Evolutionary conservation across 2,113 vertebrate genomes (phyloP).

Genomic region (Rattus rattus): DNA sequence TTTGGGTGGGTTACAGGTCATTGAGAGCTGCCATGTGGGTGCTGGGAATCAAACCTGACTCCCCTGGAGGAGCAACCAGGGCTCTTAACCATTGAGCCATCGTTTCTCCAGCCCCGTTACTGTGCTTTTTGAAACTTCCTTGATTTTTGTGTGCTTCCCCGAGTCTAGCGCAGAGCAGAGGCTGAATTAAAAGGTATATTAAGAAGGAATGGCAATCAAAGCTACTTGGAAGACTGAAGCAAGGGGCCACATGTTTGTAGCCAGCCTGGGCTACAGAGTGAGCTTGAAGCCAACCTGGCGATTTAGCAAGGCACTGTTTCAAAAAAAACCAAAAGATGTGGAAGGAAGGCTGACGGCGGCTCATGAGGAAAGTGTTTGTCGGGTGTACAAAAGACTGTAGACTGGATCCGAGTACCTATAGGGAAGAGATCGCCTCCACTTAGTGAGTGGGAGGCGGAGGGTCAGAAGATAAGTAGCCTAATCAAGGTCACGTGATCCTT

Average conservation of each 20-base stretch:
- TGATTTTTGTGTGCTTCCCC: background rate
- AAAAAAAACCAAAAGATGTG: background rate
- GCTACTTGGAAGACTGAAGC: background rate
- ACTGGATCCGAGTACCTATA: background rate
- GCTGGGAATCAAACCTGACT: background rate
- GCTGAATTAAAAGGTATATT: conserved; percentile 24
- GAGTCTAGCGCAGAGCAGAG: conserved; percentile 35
- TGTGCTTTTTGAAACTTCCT: background rate
- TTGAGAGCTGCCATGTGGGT: background rate
- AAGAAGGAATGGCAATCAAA: background rate
- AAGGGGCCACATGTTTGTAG: background rate
- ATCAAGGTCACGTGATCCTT: background rate
- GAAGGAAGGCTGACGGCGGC: no score
- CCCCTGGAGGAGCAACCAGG: background rate
- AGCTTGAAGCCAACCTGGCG: background rate
- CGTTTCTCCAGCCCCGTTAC: no score
- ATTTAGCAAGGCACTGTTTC: background rate
- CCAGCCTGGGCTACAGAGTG: no score
- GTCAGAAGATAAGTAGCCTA: background rate
- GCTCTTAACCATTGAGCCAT: background rate
- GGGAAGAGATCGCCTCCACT: background rate
- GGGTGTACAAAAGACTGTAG: background rate
- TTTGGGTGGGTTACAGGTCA: background rate
- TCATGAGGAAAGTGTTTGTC: background rate
- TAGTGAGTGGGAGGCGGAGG: background rate